phyloP scores from a whole-genome alignment of 2,797 vertebrate species.

The Ambastaia sidthimunki region DNA sequence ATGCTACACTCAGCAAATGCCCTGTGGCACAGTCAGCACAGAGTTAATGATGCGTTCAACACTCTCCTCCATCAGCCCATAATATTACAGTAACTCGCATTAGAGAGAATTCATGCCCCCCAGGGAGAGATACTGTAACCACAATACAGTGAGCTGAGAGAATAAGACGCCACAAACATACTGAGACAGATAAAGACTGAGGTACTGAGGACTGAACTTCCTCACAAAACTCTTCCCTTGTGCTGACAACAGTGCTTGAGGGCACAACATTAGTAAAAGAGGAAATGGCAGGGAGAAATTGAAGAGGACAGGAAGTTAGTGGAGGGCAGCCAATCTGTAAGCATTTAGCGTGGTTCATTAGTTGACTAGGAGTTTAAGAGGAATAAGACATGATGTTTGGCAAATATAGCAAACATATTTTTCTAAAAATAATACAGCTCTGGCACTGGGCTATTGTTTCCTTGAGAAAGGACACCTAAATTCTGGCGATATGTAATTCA shows the following conservation, averaged over 20 bases:
- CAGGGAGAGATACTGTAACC: constrained; percentile 28
- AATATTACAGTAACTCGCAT: constrained; percentile 61
- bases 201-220: constrained; percentile 6
- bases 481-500: no score
- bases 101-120: constrained; percentile 45
- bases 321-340: constrained; percentile 15
- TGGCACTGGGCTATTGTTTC: no score
- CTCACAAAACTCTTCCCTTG: constrained; percentile 18
- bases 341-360: constrained; percentile 3
- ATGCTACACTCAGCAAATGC: background rate
- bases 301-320: constrained; percentile 28
- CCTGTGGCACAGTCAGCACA: constrained; percentile 43
- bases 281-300: constrained; percentile 6
- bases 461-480: no score
- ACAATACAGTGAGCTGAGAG: constrained; percentile 35
- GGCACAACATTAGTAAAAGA: background rate
- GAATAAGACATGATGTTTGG: background rate
- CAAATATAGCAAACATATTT: no score
- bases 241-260: background rate
- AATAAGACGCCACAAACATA: constrained; percentile 53
- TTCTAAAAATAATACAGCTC: no score
- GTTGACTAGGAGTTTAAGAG: background rate
- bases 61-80: constrained; percentile 61
- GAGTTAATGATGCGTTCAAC: constrained; percentile 67
- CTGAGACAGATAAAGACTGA: constrained; percentile 50